phyloP scores from a whole-genome alignment of 2,797 vertebrate genomes.

The Allobates femoralis region DNA sequence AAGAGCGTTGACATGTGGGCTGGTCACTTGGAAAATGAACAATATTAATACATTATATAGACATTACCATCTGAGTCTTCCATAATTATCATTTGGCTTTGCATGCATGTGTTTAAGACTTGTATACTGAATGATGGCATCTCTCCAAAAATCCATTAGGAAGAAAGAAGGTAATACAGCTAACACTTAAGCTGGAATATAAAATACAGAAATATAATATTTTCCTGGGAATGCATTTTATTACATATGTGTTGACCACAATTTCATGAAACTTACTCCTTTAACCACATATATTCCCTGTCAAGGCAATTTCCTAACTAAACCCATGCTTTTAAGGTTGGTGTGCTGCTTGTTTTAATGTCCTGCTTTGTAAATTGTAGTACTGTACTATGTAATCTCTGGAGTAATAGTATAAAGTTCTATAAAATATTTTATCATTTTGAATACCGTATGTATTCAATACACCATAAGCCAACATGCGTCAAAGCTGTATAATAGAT shows the following conservation, averaged over 20 bases:
- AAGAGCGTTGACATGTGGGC: slow-evolving; percentile 43
- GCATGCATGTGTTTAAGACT: slow-evolving; percentile 52
- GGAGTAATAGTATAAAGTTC: not conserved
- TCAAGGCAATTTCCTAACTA: not conserved
- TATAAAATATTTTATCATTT: not conserved
- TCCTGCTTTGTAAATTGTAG: not conserved
- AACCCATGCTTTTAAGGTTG: not conserved
- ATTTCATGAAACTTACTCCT: slow-evolving; percentile 12
- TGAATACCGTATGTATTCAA: not conserved
- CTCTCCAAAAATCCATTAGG: slow-evolving; percentile 66
- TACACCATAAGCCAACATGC: not conserved
- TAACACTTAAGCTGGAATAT: slow-evolving; percentile 32
- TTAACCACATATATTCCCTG: not conserved
- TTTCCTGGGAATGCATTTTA: slow-evolving; percentile 10
- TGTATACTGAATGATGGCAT: slow-evolving; percentile 56
- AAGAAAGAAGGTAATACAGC: slow-evolving; percentile 41
- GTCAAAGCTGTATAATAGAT: not conserved
- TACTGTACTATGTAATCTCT: not conserved
- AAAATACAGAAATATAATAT: slow-evolving; percentile 49
- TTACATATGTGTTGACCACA: slow-evolving; percentile 23
- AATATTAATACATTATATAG: slow-evolving; percentile 53
- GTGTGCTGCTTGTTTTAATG: not conserved
- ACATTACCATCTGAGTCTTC: slow-evolving; percentile 22
- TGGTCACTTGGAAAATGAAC: slow-evolving; percentile 36
- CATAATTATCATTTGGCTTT: slow-evolving; percentile 37